Evolutionary conservation across 2,113 vertebrate genomes (phyloP).

Genomic region (Cyanoderma ruficeps): DNA sequence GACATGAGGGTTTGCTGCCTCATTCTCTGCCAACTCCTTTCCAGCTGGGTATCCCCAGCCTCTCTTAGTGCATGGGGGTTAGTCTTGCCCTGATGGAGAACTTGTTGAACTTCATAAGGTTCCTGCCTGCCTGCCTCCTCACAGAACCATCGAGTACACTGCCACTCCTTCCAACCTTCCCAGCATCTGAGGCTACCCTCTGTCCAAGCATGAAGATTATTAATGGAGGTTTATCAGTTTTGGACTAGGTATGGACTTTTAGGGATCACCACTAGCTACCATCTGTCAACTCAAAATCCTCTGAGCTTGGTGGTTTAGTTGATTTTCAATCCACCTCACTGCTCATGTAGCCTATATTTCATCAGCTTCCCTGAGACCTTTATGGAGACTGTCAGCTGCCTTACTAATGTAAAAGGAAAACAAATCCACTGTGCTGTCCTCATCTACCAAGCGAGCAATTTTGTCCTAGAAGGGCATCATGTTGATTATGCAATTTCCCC

Average conservation of each 20-base stretch:
- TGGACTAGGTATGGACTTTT: neutral
- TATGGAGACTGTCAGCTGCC: neutral
- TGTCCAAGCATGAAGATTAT: neutral
- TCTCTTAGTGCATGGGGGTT: neutral
- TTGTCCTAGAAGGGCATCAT: neutral
- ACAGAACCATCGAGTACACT: rapidly evolving
- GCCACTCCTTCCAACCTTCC: neutral
- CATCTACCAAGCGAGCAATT: neutral
- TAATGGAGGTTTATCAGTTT: neutral
- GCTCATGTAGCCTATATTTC: neutral
- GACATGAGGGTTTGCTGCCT: neutral
- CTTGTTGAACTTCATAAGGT: neutral
- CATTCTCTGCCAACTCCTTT: neutral
- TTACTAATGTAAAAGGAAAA: neutral
- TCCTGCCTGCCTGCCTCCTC: neutral
- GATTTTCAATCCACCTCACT: neutral
- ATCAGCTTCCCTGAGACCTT: neutral
- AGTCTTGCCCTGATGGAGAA: neutral
- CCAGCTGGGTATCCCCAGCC: neutral
- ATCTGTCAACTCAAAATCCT: neutral
- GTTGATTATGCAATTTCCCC: neutral
- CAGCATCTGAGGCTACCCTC: neutral
- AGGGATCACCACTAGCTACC: neutral
- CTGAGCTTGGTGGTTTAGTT: neutral
- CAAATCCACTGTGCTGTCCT: neutral